Evolutionary conservation across 2,888 invertebrate genomes (phyloP).

Genomic region (Drosophila villosipedis): DNA sequence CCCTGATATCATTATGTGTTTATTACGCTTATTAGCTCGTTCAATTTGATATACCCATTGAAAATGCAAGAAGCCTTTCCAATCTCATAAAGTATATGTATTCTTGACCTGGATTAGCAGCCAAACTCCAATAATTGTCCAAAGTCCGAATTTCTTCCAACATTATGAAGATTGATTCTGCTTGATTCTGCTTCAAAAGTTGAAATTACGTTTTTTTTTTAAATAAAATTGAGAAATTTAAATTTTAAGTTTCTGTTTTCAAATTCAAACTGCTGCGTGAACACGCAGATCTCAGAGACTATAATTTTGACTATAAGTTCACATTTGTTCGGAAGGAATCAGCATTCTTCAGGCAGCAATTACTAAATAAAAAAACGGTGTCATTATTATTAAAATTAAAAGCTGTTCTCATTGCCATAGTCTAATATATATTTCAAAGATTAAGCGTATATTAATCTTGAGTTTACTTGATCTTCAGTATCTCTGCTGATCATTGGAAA

Average conservation of each 20-base stretch:
- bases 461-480: not conserved
- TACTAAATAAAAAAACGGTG: no score
- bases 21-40: not conserved
- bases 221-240: no score
- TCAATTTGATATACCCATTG: not conserved
- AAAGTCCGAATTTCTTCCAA: no score
- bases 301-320: no score
- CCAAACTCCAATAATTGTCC: no score
- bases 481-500: not conserved
- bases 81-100: not conserved
- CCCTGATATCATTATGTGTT: conserved; percentile 4
- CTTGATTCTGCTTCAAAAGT: no score
- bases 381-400: not conserved
- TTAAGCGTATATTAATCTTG: not conserved
- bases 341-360: no score
- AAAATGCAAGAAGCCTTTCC: not conserved
- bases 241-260: no score
- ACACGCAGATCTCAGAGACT: not conserved
- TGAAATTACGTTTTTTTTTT: no score
- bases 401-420: not conserved
- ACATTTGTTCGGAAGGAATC: no score
- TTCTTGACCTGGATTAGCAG: not conserved
- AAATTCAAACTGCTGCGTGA: no score
- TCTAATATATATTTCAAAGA: not conserved
- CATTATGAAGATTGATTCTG: no score